Conservation (phyloP, 2,888 invertebrate species). For the Lucinisca nassula region DNA sequence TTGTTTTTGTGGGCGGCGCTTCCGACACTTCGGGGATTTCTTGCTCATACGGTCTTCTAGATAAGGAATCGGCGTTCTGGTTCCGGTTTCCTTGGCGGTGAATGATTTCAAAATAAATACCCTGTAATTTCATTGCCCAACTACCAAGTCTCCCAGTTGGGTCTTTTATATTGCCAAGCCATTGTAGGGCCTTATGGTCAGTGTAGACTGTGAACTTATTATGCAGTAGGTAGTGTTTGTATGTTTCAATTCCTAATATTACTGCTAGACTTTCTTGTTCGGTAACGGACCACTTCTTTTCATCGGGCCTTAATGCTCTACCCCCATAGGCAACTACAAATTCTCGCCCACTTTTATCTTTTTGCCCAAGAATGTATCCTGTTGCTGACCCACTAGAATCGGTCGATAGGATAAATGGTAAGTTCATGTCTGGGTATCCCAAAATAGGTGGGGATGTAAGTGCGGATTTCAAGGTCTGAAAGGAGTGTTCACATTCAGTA, state of each 20-base stretch:
- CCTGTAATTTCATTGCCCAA: constrained; percentile 60
- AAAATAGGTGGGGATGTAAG: constrained; percentile 36
- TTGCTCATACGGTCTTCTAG: constrained; percentile 8
- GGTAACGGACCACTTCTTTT: constrained; percentile 34
- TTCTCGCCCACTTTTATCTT: background rate
- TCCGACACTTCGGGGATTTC: too few relatives aligned
- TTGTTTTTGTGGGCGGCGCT: too few relatives aligned
- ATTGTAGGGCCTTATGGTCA: constrained; percentile 37
- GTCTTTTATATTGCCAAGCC: constrained; percentile 45
- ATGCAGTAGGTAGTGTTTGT: constrained; percentile 34
- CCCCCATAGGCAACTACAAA: constrained; percentile 30
- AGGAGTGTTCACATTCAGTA: too few relatives aligned
- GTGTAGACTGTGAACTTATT: constrained; percentile 28
- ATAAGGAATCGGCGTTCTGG: constrained; percentile 34
- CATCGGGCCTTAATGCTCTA: constrained; percentile 21
- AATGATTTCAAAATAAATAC: constrained; percentile 47
- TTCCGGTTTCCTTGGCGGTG: constrained; percentile 25
- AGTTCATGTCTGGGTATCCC: constrained; percentile 28
- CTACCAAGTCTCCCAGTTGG: constrained; percentile 46
- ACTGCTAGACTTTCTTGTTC: constrained; percentile 48
- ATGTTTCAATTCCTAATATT: constrained; percentile 32
- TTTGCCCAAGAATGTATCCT: constrained; percentile 4
- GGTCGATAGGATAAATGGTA: constrained; percentile 13
- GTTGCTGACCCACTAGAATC: background rate
- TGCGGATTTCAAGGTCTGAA: constrained; percentile 18